Evolutionary conservation across 2,113 vertebrate species (phyloP).

Genomic region (Archilochus colubris): DNA sequence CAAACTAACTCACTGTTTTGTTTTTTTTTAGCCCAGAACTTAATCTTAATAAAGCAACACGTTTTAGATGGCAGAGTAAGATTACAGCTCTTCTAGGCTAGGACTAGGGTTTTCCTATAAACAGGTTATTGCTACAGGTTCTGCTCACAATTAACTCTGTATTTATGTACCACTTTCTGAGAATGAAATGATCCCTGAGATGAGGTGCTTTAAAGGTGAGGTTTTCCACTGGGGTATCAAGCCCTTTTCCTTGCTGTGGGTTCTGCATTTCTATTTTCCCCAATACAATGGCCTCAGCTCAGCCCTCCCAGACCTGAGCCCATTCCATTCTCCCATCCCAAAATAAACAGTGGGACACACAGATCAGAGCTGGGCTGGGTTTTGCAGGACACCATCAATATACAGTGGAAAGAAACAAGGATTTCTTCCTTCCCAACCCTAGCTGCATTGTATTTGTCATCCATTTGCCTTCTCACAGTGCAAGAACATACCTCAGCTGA

Average conservation of each 20-base stretch:
- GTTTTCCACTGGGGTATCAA: neutral
- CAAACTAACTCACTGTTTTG: conserved; percentile 32
- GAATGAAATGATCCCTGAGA: neutral
- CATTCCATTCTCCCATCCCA: neutral
- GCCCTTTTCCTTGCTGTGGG: neutral
- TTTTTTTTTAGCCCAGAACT: neutral
- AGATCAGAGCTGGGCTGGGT: neutral
- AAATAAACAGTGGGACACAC: neutral
- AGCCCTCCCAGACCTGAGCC: neutral
- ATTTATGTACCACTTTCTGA: neutral
- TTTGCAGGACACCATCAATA: neutral
- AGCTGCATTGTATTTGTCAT: conserved; percentile 47
- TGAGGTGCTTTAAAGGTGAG: neutral
- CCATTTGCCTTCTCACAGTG: conserved; percentile 56
- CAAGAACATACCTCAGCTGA: conserved; percentile 70
- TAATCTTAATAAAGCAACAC: conserved; percentile 50
- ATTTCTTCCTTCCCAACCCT: conserved; percentile 55
- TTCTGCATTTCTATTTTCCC: fast-evolving
- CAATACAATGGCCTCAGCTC: fast-evolving
- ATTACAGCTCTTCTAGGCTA: conserved; percentile 29
- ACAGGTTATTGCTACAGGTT: neutral
- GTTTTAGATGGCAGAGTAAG: conserved; percentile 34
- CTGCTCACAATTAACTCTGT: neutral
- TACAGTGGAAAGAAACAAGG: conserved; percentile 64
- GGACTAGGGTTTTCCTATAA: conserved; percentile 24